Evolutionary conservation across 2,888 invertebrate genomes (phyloP), one percentile per base, ranked within the genome.

Genomic region (Poecilus cupreus): DNA sequence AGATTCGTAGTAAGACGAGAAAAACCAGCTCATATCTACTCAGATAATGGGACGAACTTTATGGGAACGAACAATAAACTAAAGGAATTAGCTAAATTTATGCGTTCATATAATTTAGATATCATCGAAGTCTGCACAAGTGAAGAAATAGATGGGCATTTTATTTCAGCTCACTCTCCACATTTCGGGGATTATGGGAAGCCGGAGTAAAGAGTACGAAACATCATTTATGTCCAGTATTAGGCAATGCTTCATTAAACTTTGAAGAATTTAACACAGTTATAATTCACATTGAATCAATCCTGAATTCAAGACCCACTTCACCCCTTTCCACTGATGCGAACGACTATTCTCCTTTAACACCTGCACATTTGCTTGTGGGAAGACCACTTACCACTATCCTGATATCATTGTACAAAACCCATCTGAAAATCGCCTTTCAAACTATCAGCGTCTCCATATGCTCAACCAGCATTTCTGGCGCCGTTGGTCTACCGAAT

Each of bases 41-140:
- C 72, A n/a, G 82, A 83, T 39, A 83, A 83, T 74, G 83, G 80
- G 11, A 80, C 77, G 11, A 83, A 77, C 16, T 84, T 85, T 43
- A 81, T 84, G 4, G 84, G 83, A 6, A 82, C 83, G 3, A 77
- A 70, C 20, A 83, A 80, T 11, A 82, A 82, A 49, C 43, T 83
- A 32, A 60, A 60, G 13, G n/a, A 60, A 10, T 26, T 60, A n/a
- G 26, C n/a, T 20, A 10, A 60, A 11, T 60, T 60, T 60, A 3
- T 68, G 11, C 11, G 3, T 22, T 6, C 70, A 6, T 68, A 8
- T 32, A 8, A 26, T n/a, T 32, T n/a, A 4, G 8, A 24, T 6
- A 6, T 68, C 10, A 3, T 22, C 20, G 37, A 37, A 18, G 6
- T 3, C 3, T 57, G 10, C 3, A 16, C 57, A 16, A 3, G 18